Evolutionary conservation across 2,797 vertebrate species (phyloP), one percentile per base, ranked within the genome.

Genomic region (Sebastes vulpes): DNA sequence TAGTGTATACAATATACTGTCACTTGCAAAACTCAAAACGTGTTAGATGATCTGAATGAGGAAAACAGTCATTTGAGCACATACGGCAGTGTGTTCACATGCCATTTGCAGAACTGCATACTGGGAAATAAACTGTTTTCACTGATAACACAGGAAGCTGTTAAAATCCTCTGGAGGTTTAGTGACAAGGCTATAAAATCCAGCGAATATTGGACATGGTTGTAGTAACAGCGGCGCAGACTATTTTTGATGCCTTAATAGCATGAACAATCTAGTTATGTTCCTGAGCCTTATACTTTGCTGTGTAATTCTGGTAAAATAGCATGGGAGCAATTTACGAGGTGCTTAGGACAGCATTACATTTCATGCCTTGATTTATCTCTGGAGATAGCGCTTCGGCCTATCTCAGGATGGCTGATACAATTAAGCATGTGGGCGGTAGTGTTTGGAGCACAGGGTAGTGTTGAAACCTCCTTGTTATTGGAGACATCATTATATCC

Each of bases 361-460:
- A 84, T 88, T 76, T 84, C 73, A 74, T 68, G 65, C 65, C 63
- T 76, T 77, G 71, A 89, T 89, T 87, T 79, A 86, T 88, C 77
- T 83, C 74, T 31, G 23, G 68, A 79, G 79, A 81, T 46, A 57
- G 61, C 2, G 1, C 64, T 75, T 28, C 21, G 63, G 71, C 77
- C 69, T 72, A 29, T 79, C 58, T 79, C 67, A 61, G 77, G 63
- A 79, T 57, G 35, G 54, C 12, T 75, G 88, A 78, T 71, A 72
- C 82, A 78, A 88, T 85, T 75, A 85, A 79, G 54, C 52, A 70
- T 63, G 80, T 78, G 52, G 83, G 71, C 52, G 79, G 74, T 38
- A 46, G 69, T 32, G 64, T 82, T 76, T 69, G 52, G 65, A 75
- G 79, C 66, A 65, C 48, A 75, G 53, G 75, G 86, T 83, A 77